A percentile compares a stretch with the other conserved stretches of the same genome.
Conservation (phyloP, 2,888 invertebrate genomes). For the Pristionchus japonicus region DNA sequence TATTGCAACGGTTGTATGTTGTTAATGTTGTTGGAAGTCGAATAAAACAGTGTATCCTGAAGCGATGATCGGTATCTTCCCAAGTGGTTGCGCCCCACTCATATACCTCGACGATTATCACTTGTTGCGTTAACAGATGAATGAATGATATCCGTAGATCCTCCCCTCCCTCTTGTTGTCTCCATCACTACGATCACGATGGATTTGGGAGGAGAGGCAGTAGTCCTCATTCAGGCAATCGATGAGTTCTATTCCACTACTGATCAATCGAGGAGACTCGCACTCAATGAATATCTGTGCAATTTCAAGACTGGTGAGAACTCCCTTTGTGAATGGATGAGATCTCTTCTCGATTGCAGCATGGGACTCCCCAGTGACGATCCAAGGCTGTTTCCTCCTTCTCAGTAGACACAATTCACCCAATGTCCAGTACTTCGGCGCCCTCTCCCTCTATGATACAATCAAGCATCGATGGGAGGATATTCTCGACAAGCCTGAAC, state of each 20-base stretch:
- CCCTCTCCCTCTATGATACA: constrained; percentile 59
- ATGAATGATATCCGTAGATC: neutral
- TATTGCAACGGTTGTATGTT: neutral
- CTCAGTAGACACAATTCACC: constrained; percentile 6
- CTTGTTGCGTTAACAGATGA: neutral
- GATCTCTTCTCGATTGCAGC: constrained; percentile 32
- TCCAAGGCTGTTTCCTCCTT: constrained; percentile 54
- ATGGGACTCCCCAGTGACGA: constrained; percentile 43
- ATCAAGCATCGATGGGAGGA: constrained; percentile 58
- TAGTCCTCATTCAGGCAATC: constrained; percentile 50
- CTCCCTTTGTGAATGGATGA: neutral
- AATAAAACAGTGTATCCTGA: neutral
- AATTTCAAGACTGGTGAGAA: constrained; percentile 52
- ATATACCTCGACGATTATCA: neutral
- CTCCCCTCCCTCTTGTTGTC: neutral
- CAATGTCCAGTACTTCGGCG: constrained; percentile 57
- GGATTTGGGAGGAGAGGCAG: constrained; percentile 30
- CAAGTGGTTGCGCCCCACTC: neutral
- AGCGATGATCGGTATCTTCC: neutral
- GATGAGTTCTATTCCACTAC: constrained; percentile 61
- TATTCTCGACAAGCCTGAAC: constrained; percentile 51
- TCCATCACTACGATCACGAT: neutral
- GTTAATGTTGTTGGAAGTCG: neutral
- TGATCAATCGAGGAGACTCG: constrained; percentile 52
- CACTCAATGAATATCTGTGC: constrained; percentile 55